Evolutionary conservation across 2,888 invertebrate genomes (phyloP).

Genomic region (Myopa tessellatipennis): DNA sequence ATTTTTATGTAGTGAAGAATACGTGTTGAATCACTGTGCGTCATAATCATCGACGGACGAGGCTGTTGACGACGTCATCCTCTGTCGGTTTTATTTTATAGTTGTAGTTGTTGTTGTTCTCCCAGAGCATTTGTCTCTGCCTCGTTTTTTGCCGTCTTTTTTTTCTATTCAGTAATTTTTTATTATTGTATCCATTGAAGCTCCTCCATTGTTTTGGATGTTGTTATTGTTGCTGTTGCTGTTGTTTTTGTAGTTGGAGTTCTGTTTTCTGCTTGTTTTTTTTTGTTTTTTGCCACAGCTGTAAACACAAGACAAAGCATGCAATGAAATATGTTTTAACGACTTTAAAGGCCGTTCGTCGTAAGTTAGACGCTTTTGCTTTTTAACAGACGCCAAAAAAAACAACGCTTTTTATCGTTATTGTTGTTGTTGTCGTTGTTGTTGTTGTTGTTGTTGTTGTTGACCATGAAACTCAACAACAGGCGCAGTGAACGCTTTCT

Average conservation of each 20-base stretch:
- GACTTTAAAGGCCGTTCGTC: constrained; percentile 27
- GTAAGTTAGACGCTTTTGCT: constrained; percentile 28
- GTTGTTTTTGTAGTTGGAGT: neutral
- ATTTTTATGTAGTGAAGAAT: too few relatives aligned
- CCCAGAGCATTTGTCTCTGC: too few relatives aligned
- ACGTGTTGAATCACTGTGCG: constrained; percentile 1
- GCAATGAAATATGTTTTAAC: constrained; percentile 25
- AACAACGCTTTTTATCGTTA: neutral
- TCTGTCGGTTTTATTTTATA: neutral
- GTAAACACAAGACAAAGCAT: neutral
- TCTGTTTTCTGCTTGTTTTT: too few relatives aligned
- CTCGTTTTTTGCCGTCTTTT: too few relatives aligned
- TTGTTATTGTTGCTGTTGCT: neutral
- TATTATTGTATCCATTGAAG: too few relatives aligned
- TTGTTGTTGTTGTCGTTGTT: neutral
- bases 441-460: constrained; percentile 19
- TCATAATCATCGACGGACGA: neutral
- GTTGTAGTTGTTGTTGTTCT: too few relatives aligned
- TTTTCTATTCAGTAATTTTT: too few relatives aligned
- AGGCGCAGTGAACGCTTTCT: neutral
- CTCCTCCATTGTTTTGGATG: neutral
- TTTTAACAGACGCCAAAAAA: neutral
- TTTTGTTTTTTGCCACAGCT: neutral
- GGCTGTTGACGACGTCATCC: neutral
- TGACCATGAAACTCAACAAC: neutral